These are phyloP conservation scores for Phanerotoma sp. DNA, from an alignment of 2,888 invertebrate species.

Conservation along the genomic window DNA sequence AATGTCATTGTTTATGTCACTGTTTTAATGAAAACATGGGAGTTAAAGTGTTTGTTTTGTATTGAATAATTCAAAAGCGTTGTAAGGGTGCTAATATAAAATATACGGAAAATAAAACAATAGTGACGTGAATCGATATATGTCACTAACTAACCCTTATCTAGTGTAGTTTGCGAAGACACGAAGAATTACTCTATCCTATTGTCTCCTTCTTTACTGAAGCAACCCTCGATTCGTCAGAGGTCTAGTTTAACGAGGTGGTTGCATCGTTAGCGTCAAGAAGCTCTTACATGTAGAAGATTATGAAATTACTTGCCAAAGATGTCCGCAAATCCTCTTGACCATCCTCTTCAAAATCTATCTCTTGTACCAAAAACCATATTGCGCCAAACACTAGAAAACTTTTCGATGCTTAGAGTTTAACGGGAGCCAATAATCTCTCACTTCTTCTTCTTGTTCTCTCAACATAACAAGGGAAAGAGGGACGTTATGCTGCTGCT, in stretches of 20 bases:
- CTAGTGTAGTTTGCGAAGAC: conserved; percentile 4
- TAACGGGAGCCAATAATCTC: conserved; percentile 27
- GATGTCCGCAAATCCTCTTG: conserved; percentile 17
- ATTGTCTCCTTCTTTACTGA: not conserved
- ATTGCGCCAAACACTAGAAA: conserved; percentile 17
- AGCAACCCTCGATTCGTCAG: conserved; percentile 6
- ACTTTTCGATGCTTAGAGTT: conserved; percentile 24
- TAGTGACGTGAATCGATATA: no score
- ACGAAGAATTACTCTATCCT: conserved; percentile 12
- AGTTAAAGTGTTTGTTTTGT: no score
- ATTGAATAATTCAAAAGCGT: no score
- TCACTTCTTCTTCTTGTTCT: conserved; percentile 7
- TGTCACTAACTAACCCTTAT: not conserved
- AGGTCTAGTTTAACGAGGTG: conserved; percentile 26
- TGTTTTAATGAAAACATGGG: no score
- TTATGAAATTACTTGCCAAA: conserved; percentile 31
- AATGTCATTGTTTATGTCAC: no score
- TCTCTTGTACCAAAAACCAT: conserved; percentile 18
- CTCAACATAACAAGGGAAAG: no score
- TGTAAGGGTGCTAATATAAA: no score
- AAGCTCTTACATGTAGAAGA: conserved; percentile 28
- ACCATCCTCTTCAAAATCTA: conserved; percentile 16
- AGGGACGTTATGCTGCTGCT: not conserved
- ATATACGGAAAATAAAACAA: conserved; percentile 4
- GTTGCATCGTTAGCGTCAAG: conserved; percentile 24